A percentile compares a stretch with the other conserved stretches of the same genome.
Conservation (phyloP, 2,113 vertebrate species). For the Hystrix cristata region DNA sequence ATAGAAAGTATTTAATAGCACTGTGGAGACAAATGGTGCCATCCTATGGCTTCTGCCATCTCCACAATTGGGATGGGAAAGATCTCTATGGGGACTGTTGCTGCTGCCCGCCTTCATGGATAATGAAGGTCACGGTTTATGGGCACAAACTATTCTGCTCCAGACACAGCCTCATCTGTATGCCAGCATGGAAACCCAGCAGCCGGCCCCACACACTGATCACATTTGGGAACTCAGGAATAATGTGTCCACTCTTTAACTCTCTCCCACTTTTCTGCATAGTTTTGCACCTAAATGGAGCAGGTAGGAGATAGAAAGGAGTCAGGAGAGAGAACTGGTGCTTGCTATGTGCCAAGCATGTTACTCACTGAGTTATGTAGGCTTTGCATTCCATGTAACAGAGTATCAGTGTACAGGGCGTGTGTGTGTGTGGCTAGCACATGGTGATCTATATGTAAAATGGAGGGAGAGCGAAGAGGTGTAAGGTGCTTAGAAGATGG, state of each 20-base stretch:
- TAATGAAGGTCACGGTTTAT: slow-evolving; percentile 78
- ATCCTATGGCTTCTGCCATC: not conserved
- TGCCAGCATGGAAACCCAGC: slow-evolving; percentile 62
- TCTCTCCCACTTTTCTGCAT: slow-evolving; percentile 22
- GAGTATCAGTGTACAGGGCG: not conserved
- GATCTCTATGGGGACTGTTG: slow-evolving; percentile 36
- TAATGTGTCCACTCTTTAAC: slow-evolving; percentile 25
- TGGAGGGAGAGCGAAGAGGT: not conserved
- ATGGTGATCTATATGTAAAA: slow-evolving; percentile 45
- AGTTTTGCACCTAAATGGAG: slow-evolving; percentile 6
- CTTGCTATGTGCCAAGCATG: not conserved
- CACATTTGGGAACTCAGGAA: slow-evolving; percentile 58
- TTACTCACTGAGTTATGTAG: not conserved
- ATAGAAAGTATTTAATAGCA: slow-evolving; percentile 48
- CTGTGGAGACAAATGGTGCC: not conserved
- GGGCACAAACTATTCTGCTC: slow-evolving; percentile 68
- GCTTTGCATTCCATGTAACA: not conserved
- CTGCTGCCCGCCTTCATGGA: not conserved
- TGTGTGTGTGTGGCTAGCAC: not conserved
- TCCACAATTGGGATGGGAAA: not conserved
- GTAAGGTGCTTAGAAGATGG: not conserved
- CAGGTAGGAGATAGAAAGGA: slow-evolving; percentile 31
- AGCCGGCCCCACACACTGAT: slow-evolving; percentile 46
- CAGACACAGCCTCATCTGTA: slow-evolving; percentile 60
- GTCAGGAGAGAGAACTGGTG: not conserved